Evolutionary conservation across 2,113 vertebrate species (phyloP).

Genomic region (Labeo catla): DNA sequence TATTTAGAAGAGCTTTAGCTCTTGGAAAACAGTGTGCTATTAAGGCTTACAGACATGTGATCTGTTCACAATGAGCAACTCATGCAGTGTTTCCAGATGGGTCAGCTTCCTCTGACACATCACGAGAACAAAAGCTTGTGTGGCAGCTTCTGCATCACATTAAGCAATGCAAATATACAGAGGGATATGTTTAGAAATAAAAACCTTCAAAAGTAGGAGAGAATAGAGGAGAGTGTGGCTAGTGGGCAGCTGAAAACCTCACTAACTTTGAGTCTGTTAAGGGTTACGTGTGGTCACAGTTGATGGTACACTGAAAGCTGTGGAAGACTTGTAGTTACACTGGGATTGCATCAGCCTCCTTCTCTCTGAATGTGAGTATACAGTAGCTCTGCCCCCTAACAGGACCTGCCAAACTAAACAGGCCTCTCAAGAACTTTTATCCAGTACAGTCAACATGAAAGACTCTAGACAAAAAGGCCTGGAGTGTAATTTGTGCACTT

Average conservation of each 20-base stretch:
- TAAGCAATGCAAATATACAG: background rate
- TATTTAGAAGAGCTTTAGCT: background rate
- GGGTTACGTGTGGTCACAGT: conserved; percentile 2
- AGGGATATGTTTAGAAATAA: background rate
- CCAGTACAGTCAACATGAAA: background rate
- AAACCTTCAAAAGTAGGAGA: background rate
- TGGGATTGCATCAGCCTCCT: conserved; percentile 52
- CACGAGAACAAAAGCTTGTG: conserved; percentile 1
- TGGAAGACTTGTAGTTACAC: conserved; percentile 44
- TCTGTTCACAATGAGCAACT: background rate
- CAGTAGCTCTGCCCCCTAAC: conserved; percentile 15
- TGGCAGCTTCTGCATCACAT: conserved; percentile 26
- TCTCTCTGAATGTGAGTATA: conserved; percentile 13
- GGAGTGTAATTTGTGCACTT: background rate
- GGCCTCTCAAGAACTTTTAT: background rate
- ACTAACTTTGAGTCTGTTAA: background rate
- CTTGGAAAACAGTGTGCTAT: background rate
- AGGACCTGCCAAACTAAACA: conserved; percentile 29
- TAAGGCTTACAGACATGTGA: background rate
- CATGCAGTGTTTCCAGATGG: conserved; percentile 30
- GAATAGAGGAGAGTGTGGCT: background rate
- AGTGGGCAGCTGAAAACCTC: background rate
- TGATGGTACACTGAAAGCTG: background rate
- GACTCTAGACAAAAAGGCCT: background rate
- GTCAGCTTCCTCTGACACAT: conserved; percentile 37